These are phyloP conservation scores for Caranx ignobilis DNA, from an alignment of 2,113 vertebrate species.

Conservation along the genomic window DNA sequence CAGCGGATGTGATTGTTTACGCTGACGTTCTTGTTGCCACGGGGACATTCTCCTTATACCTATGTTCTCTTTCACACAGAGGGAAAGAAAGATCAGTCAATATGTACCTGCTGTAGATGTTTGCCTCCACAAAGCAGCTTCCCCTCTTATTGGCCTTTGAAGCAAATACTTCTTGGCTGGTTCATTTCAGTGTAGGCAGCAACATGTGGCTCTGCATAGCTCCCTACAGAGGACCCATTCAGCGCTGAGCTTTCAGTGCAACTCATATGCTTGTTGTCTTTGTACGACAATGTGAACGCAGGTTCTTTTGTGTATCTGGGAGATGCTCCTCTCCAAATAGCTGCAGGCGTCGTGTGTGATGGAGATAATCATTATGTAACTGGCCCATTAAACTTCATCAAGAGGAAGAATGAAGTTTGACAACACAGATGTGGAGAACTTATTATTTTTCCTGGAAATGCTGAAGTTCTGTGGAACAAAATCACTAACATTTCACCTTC, in stretches of 20 bases:
- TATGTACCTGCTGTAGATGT: neutral
- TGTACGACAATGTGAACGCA: neutral
- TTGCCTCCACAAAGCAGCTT: neutral
- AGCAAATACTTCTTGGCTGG: neutral
- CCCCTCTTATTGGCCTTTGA: neutral
- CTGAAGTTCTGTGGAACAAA: neutral
- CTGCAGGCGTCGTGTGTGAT: neutral
- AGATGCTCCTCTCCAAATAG: neutral
- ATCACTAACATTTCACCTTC: neutral
- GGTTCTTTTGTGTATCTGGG: neutral
- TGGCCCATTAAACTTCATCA: conserved; percentile 17
- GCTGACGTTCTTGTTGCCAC: too few species aligned
- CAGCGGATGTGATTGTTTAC: too few species aligned
- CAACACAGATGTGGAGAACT: neutral
- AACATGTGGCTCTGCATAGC: neutral
- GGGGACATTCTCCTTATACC: too few species aligned
- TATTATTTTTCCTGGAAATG: neutral
- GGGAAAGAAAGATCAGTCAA: too few species aligned
- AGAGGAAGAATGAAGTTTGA: conserved; percentile 8
- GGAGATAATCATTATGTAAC: conserved; percentile 18
- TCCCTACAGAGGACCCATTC: neutral
- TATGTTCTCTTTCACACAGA: too few species aligned
- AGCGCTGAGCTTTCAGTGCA: neutral
- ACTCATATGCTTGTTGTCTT: neutral
- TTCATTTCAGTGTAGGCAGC: neutral